Evolutionary conservation across 2,888 invertebrate genomes (phyloP).

Genomic region (Clanis bilineata): DNA sequence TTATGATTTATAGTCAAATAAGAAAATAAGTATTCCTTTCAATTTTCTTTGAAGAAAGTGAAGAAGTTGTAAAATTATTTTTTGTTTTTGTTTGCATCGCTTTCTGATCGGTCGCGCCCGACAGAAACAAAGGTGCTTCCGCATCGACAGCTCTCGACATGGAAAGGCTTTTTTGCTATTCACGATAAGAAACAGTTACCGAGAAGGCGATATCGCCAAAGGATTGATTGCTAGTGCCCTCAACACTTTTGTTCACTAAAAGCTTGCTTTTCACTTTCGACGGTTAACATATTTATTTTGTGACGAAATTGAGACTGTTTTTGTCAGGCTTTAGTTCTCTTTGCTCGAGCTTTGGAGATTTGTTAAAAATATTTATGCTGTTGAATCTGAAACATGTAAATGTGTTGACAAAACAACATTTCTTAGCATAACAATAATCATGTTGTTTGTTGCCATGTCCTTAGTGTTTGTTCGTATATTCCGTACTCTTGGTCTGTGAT

Average conservation of each 20-base stretch:
- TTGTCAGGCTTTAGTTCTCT: neutral
- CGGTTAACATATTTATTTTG: constrained; percentile 23
- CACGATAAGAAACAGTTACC: constrained; percentile 64
- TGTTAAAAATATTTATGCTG: neutral
- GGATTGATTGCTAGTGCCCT: constrained; percentile 47
- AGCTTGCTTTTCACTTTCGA: constrained; percentile 46
- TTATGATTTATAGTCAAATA: neutral
- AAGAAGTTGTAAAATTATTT: neutral
- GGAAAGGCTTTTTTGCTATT: constrained; percentile 76
- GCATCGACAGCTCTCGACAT: constrained; percentile 73
- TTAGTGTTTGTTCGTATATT: constrained; percentile 9
- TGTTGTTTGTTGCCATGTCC: constrained; percentile 2
- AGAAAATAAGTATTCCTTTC: neutral
- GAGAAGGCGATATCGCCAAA: constrained; percentile 48
- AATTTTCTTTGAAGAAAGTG: neutral
- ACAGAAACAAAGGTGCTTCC: constrained; percentile 69
- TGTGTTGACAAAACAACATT: constrained; percentile 8
- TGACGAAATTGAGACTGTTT: neutral
- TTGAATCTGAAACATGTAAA: neutral
- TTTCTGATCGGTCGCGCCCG: constrained; percentile 5
- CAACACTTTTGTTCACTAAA: constrained; percentile 55
- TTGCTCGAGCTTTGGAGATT: neutral
- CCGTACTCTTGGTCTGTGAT: constrained; percentile 24
- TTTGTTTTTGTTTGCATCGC: constrained; percentile 6
- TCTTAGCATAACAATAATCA: constrained; percentile 10